Evolutionary conservation across 1,140 invertebrate species (phyloP).

Genomic region (Hermetia illucens): DNA sequence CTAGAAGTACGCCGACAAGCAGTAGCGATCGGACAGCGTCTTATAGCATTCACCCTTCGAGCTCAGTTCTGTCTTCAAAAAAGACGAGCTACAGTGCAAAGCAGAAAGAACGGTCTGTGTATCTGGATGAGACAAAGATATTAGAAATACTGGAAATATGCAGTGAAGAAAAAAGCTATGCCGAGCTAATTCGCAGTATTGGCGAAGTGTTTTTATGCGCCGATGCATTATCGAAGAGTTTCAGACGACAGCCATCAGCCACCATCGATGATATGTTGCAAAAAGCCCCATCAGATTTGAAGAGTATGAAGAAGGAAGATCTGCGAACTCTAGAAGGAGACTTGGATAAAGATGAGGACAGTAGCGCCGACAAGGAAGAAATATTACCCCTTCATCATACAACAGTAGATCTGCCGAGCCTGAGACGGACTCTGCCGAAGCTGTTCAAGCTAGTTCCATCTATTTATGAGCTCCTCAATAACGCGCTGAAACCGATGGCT

Average conservation of each 20-base stretch:
- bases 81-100: background rate
- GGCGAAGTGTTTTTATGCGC: slow-evolving; percentile 58
- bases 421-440: slow-evolving; percentile 46
- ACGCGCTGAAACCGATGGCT: slow-evolving; percentile 58
- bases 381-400: too few species aligned
- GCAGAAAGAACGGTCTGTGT: background rate
- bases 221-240: slow-evolving; percentile 54
- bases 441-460: slow-evolving; percentile 32
- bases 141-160: slow-evolving; percentile 47
- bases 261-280: slow-evolving; percentile 34
- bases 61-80: background rate
- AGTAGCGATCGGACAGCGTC: slow-evolving; percentile 8
- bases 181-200: slow-evolving; percentile 49
- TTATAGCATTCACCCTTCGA: background rate
- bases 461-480: slow-evolving; percentile 60
- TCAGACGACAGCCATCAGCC: slow-evolving; percentile 32
- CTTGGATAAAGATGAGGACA: slow-evolving; percentile 70
- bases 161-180: slow-evolving; percentile 43
- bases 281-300: slow-evolving; percentile 26
- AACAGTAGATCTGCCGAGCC: slow-evolving; percentile 41
- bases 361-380: slow-evolving; percentile 23
- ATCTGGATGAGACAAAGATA: slow-evolving; percentile 6
- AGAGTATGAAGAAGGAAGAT: slow-evolving; percentile 47
- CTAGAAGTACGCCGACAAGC: slow-evolving; percentile 27
- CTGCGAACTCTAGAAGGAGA: slow-evolving; percentile 57